Evolutionary conservation across 1,140 invertebrate species (phyloP).

Genomic region (Sarcophaga peregrina): DNA sequence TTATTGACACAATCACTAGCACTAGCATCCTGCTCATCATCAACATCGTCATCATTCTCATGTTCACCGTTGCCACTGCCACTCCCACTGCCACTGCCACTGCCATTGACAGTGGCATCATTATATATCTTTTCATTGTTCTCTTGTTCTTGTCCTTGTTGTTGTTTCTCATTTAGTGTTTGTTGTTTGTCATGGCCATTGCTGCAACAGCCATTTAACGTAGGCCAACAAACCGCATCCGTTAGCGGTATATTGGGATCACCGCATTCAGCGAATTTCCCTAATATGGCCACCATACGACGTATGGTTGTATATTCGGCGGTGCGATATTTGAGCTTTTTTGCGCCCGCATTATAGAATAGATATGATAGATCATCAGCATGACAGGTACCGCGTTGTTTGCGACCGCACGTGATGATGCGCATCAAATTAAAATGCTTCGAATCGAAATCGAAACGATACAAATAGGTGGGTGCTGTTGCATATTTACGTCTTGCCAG

Average conservation of each 20-base stretch:
- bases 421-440: conserved; percentile 62
- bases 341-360: conserved; percentile 69
- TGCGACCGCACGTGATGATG: conserved; percentile 65
- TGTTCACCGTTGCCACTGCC: background rate
- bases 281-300: conserved; percentile 64
- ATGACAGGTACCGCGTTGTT: conserved; percentile 69
- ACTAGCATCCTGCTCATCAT: background rate
- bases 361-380: conserved; percentile 76
- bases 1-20: conserved; percentile 30
- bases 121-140: background rate
- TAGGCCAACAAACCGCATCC: conserved; percentile 33
- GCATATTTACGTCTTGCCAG: conserved; percentile 58
- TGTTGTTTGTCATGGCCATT: background rate
- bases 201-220: conserved; percentile 14
- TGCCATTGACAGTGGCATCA: background rate
- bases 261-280: conserved; percentile 66
- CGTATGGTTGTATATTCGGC: conserved; percentile 65
- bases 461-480: conserved; percentile 66
- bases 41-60: background rate
- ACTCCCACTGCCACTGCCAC: conserved; percentile 8
- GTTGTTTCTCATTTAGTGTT: background rate
- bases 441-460: conserved; percentile 67
- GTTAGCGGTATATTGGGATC: conserved; percentile 56
- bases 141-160: background rate
- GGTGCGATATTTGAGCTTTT: conserved; percentile 62